Evolutionary conservation across 2,888 invertebrate species (phyloP).

Genomic region (Pollenia griseotomentosa): DNA sequence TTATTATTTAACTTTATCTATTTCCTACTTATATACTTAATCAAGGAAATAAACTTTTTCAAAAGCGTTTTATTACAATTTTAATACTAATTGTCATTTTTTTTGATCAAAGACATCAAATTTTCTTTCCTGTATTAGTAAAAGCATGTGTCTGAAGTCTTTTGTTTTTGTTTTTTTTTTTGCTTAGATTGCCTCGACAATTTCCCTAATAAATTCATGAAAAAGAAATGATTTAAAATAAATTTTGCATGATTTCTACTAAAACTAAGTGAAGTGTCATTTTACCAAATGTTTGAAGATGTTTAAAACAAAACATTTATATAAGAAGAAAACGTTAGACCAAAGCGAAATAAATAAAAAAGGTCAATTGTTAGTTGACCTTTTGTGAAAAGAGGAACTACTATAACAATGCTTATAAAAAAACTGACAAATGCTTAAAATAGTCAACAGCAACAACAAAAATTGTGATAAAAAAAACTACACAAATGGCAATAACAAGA

Average conservation of each 20-base stretch:
- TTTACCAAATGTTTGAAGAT: constrained; percentile 15
- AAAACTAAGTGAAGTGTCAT: not conserved
- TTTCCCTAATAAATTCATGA: not conserved
- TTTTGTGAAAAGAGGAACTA: constrained; percentile 44
- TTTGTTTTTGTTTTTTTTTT: constrained; percentile 14
- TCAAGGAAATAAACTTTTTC: no score
- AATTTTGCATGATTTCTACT: constrained; percentile 6
- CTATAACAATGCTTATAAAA: not conserved
- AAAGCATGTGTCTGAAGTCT: constrained; percentile 52
- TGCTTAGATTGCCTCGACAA: no score
- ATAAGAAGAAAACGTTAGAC: constrained; percentile 33
- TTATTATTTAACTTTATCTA: no score
- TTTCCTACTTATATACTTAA: no score
- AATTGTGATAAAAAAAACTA: constrained; percentile 16
- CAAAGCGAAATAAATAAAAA: constrained; percentile 21
- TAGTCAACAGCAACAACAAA: constrained; percentile 12
- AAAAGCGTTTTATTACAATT: no score
- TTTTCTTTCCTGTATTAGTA: not conserved
- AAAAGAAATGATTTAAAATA: constrained; percentile 35
- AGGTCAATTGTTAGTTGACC: constrained; percentile 64
- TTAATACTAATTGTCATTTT: not conserved
- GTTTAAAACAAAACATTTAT: constrained; percentile 7
- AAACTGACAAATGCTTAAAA: constrained; percentile 47
- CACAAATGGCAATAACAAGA: constrained; percentile 66
- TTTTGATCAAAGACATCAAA: not conserved